Percentiles rank a stretch among this genome's conserved stretches.
Evolutionary conservation across 2,113 vertebrate species (phyloP).

Genomic region (human (Homo sapiens)): DNA sequence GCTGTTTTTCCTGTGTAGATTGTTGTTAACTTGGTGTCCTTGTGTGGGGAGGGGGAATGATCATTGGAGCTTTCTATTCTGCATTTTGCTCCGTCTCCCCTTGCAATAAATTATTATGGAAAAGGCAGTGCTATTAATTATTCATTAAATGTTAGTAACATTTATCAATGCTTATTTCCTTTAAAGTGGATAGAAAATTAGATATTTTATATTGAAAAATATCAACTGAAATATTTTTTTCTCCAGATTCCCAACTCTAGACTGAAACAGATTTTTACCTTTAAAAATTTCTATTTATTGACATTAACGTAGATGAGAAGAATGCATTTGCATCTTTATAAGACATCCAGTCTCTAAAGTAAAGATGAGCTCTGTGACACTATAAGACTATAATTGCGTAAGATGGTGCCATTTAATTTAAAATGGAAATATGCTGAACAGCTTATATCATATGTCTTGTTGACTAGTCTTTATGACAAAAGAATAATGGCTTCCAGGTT

Average conservation of each 20-base stretch:
- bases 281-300: slow-evolving; percentile 46
- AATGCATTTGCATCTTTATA: slow-evolving; percentile 41
- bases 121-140: slow-evolving; percentile 59
- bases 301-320: slow-evolving; percentile 18
- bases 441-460: neutral
- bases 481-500: neutral
- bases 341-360: neutral
- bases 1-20: no score
- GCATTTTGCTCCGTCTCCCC: neutral
- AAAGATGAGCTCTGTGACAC: neutral
- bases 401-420: neutral
- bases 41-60: no score
- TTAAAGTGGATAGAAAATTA: slow-evolving; percentile 60
- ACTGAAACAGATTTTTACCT: slow-evolving; percentile 23
- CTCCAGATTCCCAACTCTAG: neutral
- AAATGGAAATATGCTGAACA: neutral
- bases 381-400: neutral
- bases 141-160: slow-evolving; percentile 56
- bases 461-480: slow-evolving; percentile 16
- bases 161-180: slow-evolving; percentile 61
- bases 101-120: slow-evolving; percentile 57
- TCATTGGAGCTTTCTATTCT: no score
- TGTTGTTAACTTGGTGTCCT: no score
- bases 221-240: slow-evolving; percentile 32
- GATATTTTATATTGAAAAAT: slow-evolving; percentile 47